Percentiles rank a stretch among this genome's conserved stretches.
Evolutionary conservation across 2,113 vertebrate species (phyloP).

Genomic region (Oxygymnocypris stewartii): DNA sequence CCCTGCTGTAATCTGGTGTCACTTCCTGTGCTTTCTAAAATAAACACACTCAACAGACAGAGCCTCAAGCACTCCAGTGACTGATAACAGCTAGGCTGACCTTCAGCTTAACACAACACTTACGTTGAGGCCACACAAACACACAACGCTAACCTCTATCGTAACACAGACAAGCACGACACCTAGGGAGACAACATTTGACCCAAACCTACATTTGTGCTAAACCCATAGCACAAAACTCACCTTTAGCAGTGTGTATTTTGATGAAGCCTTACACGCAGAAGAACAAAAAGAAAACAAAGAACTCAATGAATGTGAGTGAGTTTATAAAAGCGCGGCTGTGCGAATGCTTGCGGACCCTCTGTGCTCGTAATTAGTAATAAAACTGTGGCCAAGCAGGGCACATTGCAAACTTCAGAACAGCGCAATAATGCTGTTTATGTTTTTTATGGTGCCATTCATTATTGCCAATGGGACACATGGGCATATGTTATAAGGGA

Average conservation of each 20-base stretch:
- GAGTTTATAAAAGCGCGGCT: conserved; percentile 2
- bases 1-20: conserved; percentile 44
- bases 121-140: conserved; percentile 34
- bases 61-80: conserved; percentile 41
- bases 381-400: conserved; percentile 32
- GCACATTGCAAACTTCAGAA: conserved; percentile 29
- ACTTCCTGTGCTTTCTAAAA: conserved; percentile 51
- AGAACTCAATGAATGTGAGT: neutral
- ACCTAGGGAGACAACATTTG: neutral
- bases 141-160: conserved; percentile 24
- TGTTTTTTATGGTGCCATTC: conserved; percentile 44
- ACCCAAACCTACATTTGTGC: conserved; percentile 18
- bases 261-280: conserved; percentile 16
- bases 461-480: conserved; percentile 44
- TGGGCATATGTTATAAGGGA: conserved; percentile 33
- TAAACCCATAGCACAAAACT: neutral
- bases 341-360: conserved; percentile 4
- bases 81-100: conserved; percentile 49
- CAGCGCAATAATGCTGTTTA: conserved; percentile 41
- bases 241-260: neutral
- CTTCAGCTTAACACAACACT: conserved; percentile 44
- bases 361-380: conserved; percentile 35
- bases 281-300: conserved; percentile 6
- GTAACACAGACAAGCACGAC: conserved; percentile 37
- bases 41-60: conserved; percentile 49